Percentiles rank a stretch among this genome's conserved stretches.
phyloP scores from a whole-genome alignment of 2,113 vertebrate species.

The Butastur rufipennis region DNA sequence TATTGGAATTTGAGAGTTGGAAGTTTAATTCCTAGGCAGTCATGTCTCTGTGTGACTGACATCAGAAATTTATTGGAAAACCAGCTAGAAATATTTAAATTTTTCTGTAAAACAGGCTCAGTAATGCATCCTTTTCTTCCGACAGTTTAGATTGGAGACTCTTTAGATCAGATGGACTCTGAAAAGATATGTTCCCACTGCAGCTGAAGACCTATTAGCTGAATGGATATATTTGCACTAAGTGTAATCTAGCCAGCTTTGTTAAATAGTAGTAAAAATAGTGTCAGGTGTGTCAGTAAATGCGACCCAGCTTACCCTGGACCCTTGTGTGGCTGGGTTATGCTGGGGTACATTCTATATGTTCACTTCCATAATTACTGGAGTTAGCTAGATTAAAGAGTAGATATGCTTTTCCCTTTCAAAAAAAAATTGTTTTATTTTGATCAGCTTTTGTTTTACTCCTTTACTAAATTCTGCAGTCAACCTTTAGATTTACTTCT shows the following conservation, averaged over 20 bases:
- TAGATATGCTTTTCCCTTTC: background rate
- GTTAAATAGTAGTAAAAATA: background rate
- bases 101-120: background rate
- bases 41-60: background rate
- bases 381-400: background rate
- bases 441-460: background rate
- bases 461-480: background rate
- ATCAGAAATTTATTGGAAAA: background rate
- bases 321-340: background rate
- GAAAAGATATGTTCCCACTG: background rate
- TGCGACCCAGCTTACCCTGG: background rate
- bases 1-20: background rate
- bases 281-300: background rate
- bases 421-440: background rate
- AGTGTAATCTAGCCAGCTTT: background rate
- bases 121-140: background rate
- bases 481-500: background rate
- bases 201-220: background rate
- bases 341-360: background rate
- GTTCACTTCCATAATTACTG: background rate
- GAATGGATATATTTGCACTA: background rate
- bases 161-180: background rate
- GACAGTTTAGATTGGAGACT: background rate
- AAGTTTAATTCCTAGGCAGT: conserved; percentile 1
- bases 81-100: background rate